These are phyloP conservation scores for Tubulanus polymorphus DNA, from an alignment of 2,888 invertebrate genomes.

Conservation along the genomic window DNA sequence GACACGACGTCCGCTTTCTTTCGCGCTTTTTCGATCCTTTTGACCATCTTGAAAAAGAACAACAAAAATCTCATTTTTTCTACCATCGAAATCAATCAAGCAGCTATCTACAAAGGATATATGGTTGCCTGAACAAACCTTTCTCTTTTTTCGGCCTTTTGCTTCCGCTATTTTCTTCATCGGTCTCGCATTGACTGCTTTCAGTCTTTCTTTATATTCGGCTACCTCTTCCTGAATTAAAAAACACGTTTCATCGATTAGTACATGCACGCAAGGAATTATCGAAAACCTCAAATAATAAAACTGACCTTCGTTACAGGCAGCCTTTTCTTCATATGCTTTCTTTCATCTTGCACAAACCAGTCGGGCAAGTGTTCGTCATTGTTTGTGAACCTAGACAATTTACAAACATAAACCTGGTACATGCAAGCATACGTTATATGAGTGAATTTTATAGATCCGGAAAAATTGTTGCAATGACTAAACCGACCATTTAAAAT, in stretches of 20 bases:
- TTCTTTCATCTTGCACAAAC: slow-evolving; percentile 91
- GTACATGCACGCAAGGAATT: too few species aligned
- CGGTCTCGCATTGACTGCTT: slow-evolving; percentile 85
- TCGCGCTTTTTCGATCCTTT: slow-evolving; percentile 85
- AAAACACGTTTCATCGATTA: not conserved
- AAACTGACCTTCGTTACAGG: slow-evolving; percentile 73
- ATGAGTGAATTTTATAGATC: too few species aligned
- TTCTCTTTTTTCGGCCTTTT: slow-evolving; percentile 93
- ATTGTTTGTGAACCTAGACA: slow-evolving; percentile 71
- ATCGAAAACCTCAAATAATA: not conserved
- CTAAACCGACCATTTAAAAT: too few species aligned
- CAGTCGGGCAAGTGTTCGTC: slow-evolving; percentile 90
- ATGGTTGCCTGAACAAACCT: slow-evolving; percentile 57
- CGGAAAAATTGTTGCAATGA: too few species aligned
- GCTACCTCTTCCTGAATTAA: slow-evolving; percentile 65
- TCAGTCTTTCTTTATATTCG: slow-evolving; percentile 71
- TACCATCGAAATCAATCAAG: not conserved
- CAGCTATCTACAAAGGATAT: too few species aligned
- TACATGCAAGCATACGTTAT: too few species aligned
- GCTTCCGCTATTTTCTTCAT: slow-evolving; percentile 98
- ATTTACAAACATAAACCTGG: too few species aligned
- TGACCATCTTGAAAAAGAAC: slow-evolving; percentile 54
- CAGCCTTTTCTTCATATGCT: slow-evolving; percentile 77
- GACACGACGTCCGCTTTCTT: slow-evolving; percentile 93
- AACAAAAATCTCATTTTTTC: slow-evolving; percentile 1